Base-by-base conservation (phyloP, 2,797 vertebrate genomes). In the Propithecus perrieri region DNA sequence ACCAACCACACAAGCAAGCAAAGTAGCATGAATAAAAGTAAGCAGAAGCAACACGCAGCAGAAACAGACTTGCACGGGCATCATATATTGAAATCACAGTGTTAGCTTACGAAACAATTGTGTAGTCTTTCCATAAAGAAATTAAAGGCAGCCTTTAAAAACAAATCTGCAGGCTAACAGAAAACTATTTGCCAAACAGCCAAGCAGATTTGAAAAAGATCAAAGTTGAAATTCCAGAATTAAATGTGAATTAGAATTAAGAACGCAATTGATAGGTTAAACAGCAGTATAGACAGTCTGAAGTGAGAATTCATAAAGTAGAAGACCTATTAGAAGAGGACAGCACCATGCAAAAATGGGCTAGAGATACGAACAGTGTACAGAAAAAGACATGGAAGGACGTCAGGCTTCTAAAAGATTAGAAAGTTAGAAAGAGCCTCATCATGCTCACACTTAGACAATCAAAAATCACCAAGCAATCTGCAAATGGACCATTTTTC, bases 221-320 rank as follows among this genome's bases (percentile, higher is more conserved):
- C 43, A 65, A 81, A 75, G 24, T 30, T 92, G 22, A 80, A 79
- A 92, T 75, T 87, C 48, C 61, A 87, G 20, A 90, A 87, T 89
- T 94, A 83, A 94, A 75, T 71, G 35, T 33, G 71, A 63, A 69
- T 79, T 94, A 79, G 55, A 86, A 83, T 90, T 38, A 14, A 78
- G 94, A 92, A n/a, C 2, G 9, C 63, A 35, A 24, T 63, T 12
- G 63, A 59, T 63, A 38, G 33, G 30, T 71, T 80, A 79, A 79
- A 78, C 12, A 85, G 18, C 28, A 74, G 28, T 57, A 35, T 78
- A 76, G 38, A 83, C 9, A 55, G 41, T 48, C 26, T 76, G 41
- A 81, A 75, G 13, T 93, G 28, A 69, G 33, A 91, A 87, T 72
- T 78, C 24, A 22, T 74, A n/a, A 92, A 72, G 35, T 22, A 57